A percentile compares a stretch with the other conserved stretches of the same genome.
These are phyloP conservation scores for Pantherophis guttatus DNA, from an alignment of 2,113 vertebrate species.

Conservation along the genomic window DNA sequence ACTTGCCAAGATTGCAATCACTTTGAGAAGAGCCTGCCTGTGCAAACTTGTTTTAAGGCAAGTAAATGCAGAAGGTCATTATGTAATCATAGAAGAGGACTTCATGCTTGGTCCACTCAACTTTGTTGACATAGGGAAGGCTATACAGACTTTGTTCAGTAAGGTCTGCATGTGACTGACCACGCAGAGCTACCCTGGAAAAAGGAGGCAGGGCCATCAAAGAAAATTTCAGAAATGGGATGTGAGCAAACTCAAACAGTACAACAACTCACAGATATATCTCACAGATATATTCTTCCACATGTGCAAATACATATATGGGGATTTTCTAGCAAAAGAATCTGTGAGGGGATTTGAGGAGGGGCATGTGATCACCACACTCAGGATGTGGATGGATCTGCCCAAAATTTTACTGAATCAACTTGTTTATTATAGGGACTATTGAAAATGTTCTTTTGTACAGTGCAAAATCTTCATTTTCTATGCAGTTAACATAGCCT, in stretches of 20 bases:
- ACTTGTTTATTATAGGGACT: background rate
- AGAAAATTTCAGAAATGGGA: background rate
- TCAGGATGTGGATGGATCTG: background rate
- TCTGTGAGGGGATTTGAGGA: background rate
- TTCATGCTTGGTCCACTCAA: background rate
- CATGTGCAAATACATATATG: background rate
- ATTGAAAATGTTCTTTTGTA: background rate
- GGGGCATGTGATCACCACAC: background rate
- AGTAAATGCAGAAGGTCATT: slow-evolving; percentile 23
- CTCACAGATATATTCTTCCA: background rate
- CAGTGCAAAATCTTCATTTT: background rate
- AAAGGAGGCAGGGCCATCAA: background rate
- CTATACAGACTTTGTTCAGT: background rate
- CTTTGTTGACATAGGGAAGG: background rate
- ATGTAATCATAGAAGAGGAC: slow-evolving; percentile 4
- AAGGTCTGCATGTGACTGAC: background rate
- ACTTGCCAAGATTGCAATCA: slow-evolving; percentile 30
- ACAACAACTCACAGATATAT: background rate
- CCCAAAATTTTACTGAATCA: background rate
- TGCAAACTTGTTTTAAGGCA: slow-evolving; percentile 15
- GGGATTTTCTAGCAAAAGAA: background rate
- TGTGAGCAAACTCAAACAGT: background rate
- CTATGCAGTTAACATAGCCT: background rate
- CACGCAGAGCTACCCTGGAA: background rate
- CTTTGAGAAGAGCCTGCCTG: slow-evolving; percentile 17